Evolutionary conservation across 2,888 invertebrate genomes (phyloP), one percentile per base, ranked within the genome.

Genomic region (Mythimna albipuncta): DNA sequence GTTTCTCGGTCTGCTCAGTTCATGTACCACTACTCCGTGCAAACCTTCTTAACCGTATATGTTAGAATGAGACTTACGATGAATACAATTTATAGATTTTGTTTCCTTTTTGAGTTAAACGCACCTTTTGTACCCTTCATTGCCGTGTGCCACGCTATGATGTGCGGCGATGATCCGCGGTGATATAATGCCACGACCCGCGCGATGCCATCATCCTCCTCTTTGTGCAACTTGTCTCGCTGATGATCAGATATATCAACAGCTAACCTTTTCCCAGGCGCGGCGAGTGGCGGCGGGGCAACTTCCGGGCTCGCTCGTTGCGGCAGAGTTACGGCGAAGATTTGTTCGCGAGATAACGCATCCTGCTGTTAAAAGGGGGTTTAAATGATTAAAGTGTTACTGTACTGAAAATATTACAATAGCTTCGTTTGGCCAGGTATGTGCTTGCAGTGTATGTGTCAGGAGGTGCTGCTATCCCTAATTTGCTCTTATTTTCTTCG

Each of bases 161-260:
- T 32, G n/a, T 13, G 52, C 32, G 41, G 54, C 55, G 79, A 81
- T 79, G 68, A 52, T 57, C 35, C 57, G 2, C 64, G 66, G 54
- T 81, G 80, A 81, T 69, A 81, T 73, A 58, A 64, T 26, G 61
- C 57, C 68, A 55, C 44, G 73, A 73, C 10, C 55, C n/a, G 35
- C 6, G 32, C 26, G 81, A 80, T 81, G 80, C 54, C 69, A 73
- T 77, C 78, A 64, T 21, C 35, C 32, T 21, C 32, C 63, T 44
- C 75, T 81, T 75, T 69, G 50, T 69, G 32, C 10, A 21, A 26
- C 69, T 41, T 70, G 69, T 77, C 66, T 50, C 80, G 19, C 11
- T 68, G 54, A 32, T 59, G 54, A 38, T 35, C 72, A 76, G 50
- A 59, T 75, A 66, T 10, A 32, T 26, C 66, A 67, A 55, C 66